Base-by-base conservation (phyloP, 2,888 invertebrate species). In the Rhingia rostrata region DNA sequence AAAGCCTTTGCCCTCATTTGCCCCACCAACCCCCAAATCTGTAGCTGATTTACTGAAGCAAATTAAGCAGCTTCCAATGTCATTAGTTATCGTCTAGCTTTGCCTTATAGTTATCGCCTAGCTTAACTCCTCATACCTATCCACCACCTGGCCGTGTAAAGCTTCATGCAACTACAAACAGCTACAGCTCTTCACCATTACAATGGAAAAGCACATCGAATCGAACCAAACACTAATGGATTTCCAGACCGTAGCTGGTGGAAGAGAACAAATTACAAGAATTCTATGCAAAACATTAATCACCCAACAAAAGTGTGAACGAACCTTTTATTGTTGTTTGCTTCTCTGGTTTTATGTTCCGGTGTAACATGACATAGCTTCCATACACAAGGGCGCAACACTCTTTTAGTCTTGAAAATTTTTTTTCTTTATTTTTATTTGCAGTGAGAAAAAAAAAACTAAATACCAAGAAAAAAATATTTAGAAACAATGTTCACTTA, bases 271-370 rank as follows among this genome's bases (percentile, higher is more conserved):
- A 64, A 32, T 49, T 56, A 64, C 39, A 72, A 63, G 77, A 78
- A 61, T 72, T 83, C 82, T 83, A 83, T 61, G 82, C 77, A 78
- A 83, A 49, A 73, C 82, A 83, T 83, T 83, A 83, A 83, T 69
- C 82, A 78, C 66, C 72, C 72, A 54, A 77, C 75, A 61, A 72
- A 82, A 70, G 81, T 83, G 78, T 82, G 82, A 82, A 83, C 73
- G 77, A 78, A 83, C 82, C 77, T 63, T 83, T 78, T 73, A 83
- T 78, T 78, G 82, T 78, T 77, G 72, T 66, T 58, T 22, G 22
- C 54, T 45, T 78, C 54, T 75, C 53, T 53, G 54, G 64, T 61
- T 64, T 60, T 56, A 54, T 72, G 63, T 69, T 64, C 53, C 56
- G 56, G 69, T 75, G 64, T 39, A 64, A 70, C 64, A 81, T 58